Evolutionary conservation across 2,797 vertebrate species (phyloP).

Genomic region (Clamator glandarius): DNA sequence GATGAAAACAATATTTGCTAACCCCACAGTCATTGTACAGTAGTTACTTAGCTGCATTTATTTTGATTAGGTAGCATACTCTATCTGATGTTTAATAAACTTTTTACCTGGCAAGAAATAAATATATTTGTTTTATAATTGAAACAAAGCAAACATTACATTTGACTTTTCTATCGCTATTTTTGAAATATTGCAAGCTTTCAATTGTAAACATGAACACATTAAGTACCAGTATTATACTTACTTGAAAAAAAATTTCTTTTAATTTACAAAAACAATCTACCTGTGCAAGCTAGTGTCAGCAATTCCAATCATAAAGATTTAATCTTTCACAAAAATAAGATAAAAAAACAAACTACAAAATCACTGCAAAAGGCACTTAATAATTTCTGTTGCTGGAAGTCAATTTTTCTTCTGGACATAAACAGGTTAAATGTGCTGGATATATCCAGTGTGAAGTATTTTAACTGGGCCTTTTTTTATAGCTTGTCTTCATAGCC

Average conservation of each 20-base stretch:
- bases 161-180: conserved; percentile 6
- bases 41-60: not conserved
- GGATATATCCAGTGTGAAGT: not conserved
- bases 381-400: not conserved
- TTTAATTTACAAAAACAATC: not conserved
- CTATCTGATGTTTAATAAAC: conserved; percentile 42
- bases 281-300: not conserved
- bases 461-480: not conserved
- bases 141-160: conserved; percentile 22
- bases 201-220: not conserved
- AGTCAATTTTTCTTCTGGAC: not conserved
- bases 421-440: not conserved
- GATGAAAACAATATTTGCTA: not conserved
- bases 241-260: not conserved
- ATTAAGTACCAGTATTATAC: not conserved
- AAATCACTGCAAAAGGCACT: not conserved
- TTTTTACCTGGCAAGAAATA: conserved; percentile 22
- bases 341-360: not conserved
- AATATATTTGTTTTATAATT: conserved; percentile 34
- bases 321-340: not conserved
- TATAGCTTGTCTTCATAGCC: not conserved
- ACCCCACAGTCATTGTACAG: not conserved
- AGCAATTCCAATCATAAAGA: not conserved
- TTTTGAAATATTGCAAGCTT: conserved; percentile 16
- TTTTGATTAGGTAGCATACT: conserved; percentile 21